Conservation (phyloP, 2,113 vertebrate genomes). For the Actenoides hombroni region DNA sequence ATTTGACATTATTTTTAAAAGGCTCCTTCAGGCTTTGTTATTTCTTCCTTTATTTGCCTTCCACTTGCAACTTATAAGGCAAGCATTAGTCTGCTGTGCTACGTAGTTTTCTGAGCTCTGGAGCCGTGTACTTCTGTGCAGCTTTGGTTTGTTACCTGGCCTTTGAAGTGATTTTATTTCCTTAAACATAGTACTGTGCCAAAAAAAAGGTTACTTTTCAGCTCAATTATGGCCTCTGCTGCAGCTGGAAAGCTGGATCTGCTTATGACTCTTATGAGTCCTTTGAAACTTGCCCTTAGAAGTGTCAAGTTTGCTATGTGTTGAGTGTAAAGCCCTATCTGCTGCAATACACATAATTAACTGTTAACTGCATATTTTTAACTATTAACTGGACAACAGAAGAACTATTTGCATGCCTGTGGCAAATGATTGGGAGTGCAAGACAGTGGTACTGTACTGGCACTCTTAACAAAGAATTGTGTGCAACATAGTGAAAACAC, state of each 20-base stretch:
- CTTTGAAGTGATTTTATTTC: neutral
- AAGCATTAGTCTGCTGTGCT: neutral
- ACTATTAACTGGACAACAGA: neutral
- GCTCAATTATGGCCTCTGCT: neutral
- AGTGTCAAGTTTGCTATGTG: neutral
- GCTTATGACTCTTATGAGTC: neutral
- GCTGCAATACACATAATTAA: neutral
- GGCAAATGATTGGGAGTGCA: neutral
- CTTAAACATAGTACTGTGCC: neutral
- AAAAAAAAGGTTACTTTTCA: neutral
- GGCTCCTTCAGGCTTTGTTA: neutral
- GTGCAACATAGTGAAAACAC: accelerated
- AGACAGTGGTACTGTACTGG: neutral
- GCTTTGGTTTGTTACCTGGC: neutral
- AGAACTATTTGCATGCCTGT: neutral
- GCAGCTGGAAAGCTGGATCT: neutral
- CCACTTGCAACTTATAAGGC: neutral
- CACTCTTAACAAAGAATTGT: neutral
- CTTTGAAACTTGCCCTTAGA: neutral
- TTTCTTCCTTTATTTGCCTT: neutral
- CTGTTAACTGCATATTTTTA: neutral
- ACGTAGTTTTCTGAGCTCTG: neutral
- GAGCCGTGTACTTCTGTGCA: neutral
- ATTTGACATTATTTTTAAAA: neutral
- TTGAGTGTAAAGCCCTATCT: neutral